phyloP scores from a whole-genome alignment of 1,140 invertebrate genomes.

The Grapholita molesta region DNA sequence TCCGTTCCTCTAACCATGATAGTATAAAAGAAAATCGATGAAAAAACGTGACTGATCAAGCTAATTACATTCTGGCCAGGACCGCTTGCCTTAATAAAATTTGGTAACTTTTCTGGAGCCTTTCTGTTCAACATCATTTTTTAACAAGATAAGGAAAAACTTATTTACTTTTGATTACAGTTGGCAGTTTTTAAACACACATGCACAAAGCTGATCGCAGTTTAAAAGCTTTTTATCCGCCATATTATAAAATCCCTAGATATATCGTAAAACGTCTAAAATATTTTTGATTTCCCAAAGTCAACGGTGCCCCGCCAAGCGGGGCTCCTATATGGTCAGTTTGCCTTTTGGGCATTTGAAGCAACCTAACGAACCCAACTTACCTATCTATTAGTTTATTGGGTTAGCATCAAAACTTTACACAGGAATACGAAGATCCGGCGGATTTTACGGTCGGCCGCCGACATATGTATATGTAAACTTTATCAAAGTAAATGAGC shows the following conservation, averaged over 20 bases:
- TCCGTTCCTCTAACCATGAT: conserved; percentile 23
- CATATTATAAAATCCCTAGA: no score
- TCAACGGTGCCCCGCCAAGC: no score
- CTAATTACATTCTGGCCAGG: conserved; percentile 15
- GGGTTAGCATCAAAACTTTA: no score
- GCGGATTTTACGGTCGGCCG: no score
- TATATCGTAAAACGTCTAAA: no score
- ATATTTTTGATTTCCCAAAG: no score
- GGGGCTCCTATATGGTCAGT: no score
- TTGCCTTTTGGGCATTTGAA: no score
- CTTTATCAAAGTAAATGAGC: background rate
- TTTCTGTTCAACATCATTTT: conserved; percentile 8
- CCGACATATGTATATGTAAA: no score
- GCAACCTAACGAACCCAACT: no score
- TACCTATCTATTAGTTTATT: no score
- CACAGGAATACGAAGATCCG: no score
- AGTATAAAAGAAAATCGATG: conserved; percentile 28
- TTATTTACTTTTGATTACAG: background rate
- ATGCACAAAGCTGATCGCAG: background rate
- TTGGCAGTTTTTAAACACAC: background rate
- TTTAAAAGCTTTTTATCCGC: background rate
- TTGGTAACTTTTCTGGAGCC: conserved; percentile 3
- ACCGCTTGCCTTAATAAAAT: conserved; percentile 13
- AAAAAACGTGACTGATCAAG: conserved; percentile 25
- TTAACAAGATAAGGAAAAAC: conserved; percentile 10